Evolutionary conservation across 2,797 vertebrate genomes (phyloP).

Genomic region (Ptychadena robeensis): DNA sequence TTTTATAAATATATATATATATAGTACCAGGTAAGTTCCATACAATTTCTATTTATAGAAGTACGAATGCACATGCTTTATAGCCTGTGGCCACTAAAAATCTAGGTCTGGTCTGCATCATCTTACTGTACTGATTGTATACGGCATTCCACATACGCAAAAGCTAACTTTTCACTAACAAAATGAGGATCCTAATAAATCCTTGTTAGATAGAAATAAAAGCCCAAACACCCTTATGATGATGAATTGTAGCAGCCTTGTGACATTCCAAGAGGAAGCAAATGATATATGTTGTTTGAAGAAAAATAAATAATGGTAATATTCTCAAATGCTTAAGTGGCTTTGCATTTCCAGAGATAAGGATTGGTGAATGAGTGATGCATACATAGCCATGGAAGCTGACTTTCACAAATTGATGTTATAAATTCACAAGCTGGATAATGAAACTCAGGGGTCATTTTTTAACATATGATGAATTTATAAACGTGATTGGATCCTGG

Average conservation of each 20-base stretch:
- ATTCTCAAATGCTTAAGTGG: neutral
- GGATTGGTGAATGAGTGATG: slow-evolving; percentile 37
- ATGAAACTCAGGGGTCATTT: slow-evolving; percentile 48
- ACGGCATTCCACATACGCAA: neutral
- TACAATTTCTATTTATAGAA: too few species aligned
- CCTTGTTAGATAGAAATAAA: neutral
- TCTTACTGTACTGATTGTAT: neutral
- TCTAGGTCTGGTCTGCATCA: too few species aligned
- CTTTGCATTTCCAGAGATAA: slow-evolving; percentile 26
- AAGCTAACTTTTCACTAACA: neutral
- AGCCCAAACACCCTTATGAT: neutral
- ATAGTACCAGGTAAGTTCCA: too few species aligned
- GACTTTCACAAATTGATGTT: slow-evolving; percentile 39
- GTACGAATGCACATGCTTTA: too few species aligned
- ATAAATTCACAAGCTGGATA: slow-evolving; percentile 54
- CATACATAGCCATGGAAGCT: slow-evolving; percentile 29
- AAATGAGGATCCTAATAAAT: slow-evolving; percentile 14
- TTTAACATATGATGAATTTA: slow-evolving; percentile 42
- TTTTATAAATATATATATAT: too few species aligned
- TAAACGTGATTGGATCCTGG: slow-evolving; percentile 9
- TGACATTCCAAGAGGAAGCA: neutral
- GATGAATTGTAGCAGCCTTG: slow-evolving; percentile 7
- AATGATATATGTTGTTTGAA: slow-evolving; percentile 18
- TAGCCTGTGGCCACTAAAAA: too few species aligned
- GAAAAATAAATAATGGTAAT: slow-evolving; percentile 31